Percentiles rank a stretch among this genome's conserved stretches.
Evolutionary conservation across 2,113 vertebrate species (phyloP).

Genomic region (Chrysochloris asiatica): DNA sequence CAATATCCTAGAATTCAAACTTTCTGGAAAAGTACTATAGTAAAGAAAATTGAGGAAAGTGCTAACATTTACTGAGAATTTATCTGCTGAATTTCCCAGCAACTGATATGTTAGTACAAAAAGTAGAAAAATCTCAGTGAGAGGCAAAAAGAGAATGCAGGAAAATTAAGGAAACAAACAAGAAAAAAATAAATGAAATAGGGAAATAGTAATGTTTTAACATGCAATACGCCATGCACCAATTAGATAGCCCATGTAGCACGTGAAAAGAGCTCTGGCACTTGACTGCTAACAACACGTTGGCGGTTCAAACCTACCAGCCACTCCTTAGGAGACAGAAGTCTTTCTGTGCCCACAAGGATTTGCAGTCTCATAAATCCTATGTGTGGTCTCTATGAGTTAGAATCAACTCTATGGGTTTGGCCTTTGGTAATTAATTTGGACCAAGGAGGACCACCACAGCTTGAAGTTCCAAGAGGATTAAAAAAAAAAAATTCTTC

Average conservation of each 20-base stretch:
- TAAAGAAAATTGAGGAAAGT: constrained; percentile 26
- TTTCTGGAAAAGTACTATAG: constrained; percentile 30
- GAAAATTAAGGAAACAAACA: neutral
- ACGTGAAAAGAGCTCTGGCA: too few species aligned
- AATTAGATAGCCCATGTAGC: neutral
- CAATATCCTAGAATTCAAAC: constrained; percentile 32
- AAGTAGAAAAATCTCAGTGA: constrained; percentile 4
- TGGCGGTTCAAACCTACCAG: too few species aligned
- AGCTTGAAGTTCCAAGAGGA: neutral
- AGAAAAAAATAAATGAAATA: neutral
- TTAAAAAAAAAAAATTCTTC: too few species aligned
- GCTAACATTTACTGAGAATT: constrained; percentile 38
- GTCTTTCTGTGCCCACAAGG: too few species aligned
- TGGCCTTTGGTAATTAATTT: too few species aligned
- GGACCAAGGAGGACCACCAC: neutral
- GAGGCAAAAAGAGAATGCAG: neutral
- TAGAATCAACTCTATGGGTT: too few species aligned
- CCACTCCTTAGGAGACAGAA: too few species aligned
- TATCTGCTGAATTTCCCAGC: neutral
- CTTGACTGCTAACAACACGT: too few species aligned
- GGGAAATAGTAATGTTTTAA: neutral
- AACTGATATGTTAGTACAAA: neutral
- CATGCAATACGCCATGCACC: neutral
- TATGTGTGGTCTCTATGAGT: too few species aligned
- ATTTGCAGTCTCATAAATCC: too few species aligned